Conservation (phyloP, 2,797 vertebrate species). For the Melopsittacus undulatus region DNA sequence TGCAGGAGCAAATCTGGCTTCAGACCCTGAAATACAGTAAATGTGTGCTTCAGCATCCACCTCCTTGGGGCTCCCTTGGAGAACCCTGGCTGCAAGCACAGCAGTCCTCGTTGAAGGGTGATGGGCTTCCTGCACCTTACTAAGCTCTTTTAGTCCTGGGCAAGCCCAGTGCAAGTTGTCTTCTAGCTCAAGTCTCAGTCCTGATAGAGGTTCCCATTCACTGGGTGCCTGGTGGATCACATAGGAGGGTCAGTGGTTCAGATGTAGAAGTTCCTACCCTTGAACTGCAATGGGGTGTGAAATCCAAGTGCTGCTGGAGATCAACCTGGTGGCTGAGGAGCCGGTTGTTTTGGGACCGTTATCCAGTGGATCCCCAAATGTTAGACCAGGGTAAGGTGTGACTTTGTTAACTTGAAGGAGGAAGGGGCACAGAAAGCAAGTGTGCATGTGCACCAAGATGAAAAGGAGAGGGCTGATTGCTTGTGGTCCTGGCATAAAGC, state of each 20-base stretch:
- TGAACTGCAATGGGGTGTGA: not conserved
- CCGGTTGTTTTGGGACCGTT: not conserved
- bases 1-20: not conserved
- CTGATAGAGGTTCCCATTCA: not conserved
- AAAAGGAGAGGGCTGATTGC: not conserved
- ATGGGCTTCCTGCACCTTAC: not conserved
- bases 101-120: not conserved
- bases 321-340: not conserved
- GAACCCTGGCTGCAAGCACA: not conserved
- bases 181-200: not conserved
- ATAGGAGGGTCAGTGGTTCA: not conserved
- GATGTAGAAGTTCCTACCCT: not conserved
- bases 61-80: not conserved
- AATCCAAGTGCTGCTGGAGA: not conserved
- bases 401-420: not conserved
- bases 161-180: not conserved
- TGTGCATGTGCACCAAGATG: rapidly evolving
- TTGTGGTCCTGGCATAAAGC: not conserved
- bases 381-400: not conserved
- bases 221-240: not conserved
- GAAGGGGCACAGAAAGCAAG: not conserved
- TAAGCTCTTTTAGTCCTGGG: not conserved
- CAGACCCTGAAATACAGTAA: not conserved
- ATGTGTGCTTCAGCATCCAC: not conserved
- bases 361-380: rapidly evolving